Evolutionary conservation across 2,888 invertebrate genomes (phyloP), one percentile per base, ranked within the genome.

Genomic region (Cotesia congregata): DNA sequence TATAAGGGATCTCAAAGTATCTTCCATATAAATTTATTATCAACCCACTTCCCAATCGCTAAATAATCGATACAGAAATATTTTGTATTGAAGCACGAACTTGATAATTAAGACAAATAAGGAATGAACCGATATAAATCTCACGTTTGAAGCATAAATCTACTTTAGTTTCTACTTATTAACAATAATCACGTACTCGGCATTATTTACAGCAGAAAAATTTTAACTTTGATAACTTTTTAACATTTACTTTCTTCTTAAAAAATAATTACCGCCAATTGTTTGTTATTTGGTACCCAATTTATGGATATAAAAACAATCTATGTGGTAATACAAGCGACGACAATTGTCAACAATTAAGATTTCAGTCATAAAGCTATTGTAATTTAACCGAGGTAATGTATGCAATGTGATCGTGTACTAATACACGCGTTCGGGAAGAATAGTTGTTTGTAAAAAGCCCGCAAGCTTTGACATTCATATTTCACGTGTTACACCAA

Each of bases 381-480:
- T 30, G 30, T 30, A 30, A 30, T 30, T 30, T 30, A 3, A 30
- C 30, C 0, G 30, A 30, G 30, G 30, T 50, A 50, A 50, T 12
- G 50, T 50, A 50, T 50, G 50, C 12, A 50, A 7, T 50, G 50
- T 4, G 12, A 17, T 17, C 17, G 17, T 17, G 17, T 17, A 17
- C 17, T 7, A 50, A 50, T 12, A 65, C 65, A 20, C 12, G 3
- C 2, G 30, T 30, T 1, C 20, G 65, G 65, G 38, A 65, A 12
- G 7, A 50, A 38, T 65, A 30, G 65, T 65, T 65, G 30, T 30
- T 65, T 65, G 38, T 65, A 30, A 65, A 12, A 50, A 30, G 20
- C 65, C 7, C 30, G 12, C 12, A 12, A 30, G 12, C 65, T 65
- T 65, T 65, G 65, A 30, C 65, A 65, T 65, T 65, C 65, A 30